Conservation (phyloP, 2,113 vertebrate species). For the Empidonax traillii region DNA sequence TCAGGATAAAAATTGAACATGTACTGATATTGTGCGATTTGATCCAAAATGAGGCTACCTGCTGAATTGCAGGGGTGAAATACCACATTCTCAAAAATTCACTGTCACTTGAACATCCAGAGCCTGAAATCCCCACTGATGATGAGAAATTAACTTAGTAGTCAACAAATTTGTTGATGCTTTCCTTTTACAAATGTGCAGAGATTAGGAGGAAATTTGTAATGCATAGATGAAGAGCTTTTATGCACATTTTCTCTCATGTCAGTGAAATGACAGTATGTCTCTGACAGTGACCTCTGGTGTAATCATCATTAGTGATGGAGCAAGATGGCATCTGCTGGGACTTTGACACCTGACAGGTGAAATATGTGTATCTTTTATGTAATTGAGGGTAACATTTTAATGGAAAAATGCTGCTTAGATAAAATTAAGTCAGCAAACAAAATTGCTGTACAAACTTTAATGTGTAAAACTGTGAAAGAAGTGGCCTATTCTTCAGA, state of each 20-base stretch:
- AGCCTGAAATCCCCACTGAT: constrained; percentile 10
- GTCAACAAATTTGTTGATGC: background rate
- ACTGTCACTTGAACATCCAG: background rate
- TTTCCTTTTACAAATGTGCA: constrained; percentile 8
- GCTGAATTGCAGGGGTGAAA: constrained; percentile 36
- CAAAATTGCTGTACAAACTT: background rate
- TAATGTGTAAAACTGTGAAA: background rate
- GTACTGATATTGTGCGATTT: constrained; percentile 54
- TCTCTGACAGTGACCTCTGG: background rate
- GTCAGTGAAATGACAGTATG: background rate
- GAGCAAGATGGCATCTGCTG: constrained; percentile 18
- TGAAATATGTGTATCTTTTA: constrained; percentile 21
- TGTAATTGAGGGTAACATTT: background rate
- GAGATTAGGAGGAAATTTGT: background rate
- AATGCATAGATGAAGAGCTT: constrained; percentile 10
- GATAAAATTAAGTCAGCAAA: background rate
- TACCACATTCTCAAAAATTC: constrained; percentile 23
- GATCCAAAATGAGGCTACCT: constrained; percentile 50
- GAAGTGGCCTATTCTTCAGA: background rate
- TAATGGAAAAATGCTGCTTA: background rate
- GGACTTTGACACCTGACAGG: constrained; percentile 22
- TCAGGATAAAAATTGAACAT: constrained; percentile 52
- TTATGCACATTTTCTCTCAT: background rate
- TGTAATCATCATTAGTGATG: background rate
- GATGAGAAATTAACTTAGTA: constrained; percentile 38